Evolutionary conservation across 2,797 vertebrate species (phyloP).

Genomic region (Chelon labrosus): DNA sequence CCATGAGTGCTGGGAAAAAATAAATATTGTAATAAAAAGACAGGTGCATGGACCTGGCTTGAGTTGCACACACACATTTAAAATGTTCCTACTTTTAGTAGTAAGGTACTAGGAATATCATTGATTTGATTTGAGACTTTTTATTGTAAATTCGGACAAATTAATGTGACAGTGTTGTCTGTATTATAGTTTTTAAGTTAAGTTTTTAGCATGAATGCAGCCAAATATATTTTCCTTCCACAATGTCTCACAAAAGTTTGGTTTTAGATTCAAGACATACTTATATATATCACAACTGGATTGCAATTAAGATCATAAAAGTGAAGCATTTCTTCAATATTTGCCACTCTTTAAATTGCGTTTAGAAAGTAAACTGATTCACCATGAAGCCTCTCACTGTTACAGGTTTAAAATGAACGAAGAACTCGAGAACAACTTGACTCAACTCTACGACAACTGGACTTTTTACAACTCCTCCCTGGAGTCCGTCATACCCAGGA

Average conservation of each 20-base stretch:
- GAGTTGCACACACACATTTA: background rate
- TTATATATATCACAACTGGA: background rate
- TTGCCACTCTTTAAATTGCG: too few relatives aligned
- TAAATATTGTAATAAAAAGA: too few relatives aligned
- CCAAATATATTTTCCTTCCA: background rate
- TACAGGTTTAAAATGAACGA: conserved; percentile 81
- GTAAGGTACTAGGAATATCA: background rate
- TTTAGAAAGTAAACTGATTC: background rate
- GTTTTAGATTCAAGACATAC: background rate
- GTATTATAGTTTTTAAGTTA: background rate
- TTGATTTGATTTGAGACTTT: background rate
- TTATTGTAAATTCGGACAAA: background rate
- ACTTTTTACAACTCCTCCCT: conserved; percentile 65
- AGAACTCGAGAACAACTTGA: conserved; percentile 77
- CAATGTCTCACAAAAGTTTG: background rate
- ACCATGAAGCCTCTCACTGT: background rate
- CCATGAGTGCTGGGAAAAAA: too few relatives aligned
- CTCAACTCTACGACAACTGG: conserved; percentile 74
- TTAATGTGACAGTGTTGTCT: background rate
- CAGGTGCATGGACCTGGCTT: too few relatives aligned
- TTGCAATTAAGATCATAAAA: background rate
- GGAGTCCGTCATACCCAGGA: conserved; percentile 60
- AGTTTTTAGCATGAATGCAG: background rate
- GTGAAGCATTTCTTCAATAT: too few relatives aligned
- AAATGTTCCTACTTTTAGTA: background rate